These are phyloP conservation scores for Sturmia bella DNA, from an alignment of 2,888 invertebrate genomes.

Conservation along the genomic window DNA sequence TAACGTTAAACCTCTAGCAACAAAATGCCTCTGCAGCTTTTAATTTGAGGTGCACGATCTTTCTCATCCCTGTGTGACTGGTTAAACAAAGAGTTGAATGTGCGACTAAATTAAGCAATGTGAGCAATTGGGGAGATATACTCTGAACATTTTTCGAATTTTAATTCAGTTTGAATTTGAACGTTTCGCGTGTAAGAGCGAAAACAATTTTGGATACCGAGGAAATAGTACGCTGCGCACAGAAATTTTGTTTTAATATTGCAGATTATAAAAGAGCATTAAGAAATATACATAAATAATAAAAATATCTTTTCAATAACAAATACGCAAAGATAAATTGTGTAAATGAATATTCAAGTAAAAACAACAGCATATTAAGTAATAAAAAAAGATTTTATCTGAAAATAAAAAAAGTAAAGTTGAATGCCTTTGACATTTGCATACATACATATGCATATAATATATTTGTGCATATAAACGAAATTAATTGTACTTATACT, in stretches of 20 bases:
- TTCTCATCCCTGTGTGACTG: slow-evolving; percentile 10
- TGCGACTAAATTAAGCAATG: slow-evolving; percentile 2
- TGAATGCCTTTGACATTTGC: slow-evolving; percentile 11
- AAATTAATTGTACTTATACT: background rate
- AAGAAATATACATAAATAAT: background rate
- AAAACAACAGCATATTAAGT: background rate
- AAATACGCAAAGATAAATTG: background rate
- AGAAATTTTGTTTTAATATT: slow-evolving; percentile 11
- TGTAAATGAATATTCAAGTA: background rate
- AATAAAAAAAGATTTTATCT: background rate
- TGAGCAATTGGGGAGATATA: slow-evolving; percentile 59
- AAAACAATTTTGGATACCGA: slow-evolving; percentile 10
- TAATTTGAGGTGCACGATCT: background rate
- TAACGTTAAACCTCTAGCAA: background rate
- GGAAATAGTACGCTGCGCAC: slow-evolving; percentile 17
- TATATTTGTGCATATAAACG: background rate
- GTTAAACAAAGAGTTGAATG: slow-evolving; percentile 37
- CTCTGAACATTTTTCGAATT: slow-evolving; percentile 51
- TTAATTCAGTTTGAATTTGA: slow-evolving; percentile 69
- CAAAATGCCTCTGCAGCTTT: background rate
- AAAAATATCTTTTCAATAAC: background rate
- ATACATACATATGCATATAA: background rate
- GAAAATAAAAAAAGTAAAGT: too few relatives aligned
- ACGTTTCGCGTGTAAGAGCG: slow-evolving; percentile 65
- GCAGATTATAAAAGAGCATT: background rate